Percentiles rank a stretch among this genome's conserved stretches.
phyloP scores from a whole-genome alignment of 2,888 invertebrate genomes.

The Eupithecia tripunctaria region DNA sequence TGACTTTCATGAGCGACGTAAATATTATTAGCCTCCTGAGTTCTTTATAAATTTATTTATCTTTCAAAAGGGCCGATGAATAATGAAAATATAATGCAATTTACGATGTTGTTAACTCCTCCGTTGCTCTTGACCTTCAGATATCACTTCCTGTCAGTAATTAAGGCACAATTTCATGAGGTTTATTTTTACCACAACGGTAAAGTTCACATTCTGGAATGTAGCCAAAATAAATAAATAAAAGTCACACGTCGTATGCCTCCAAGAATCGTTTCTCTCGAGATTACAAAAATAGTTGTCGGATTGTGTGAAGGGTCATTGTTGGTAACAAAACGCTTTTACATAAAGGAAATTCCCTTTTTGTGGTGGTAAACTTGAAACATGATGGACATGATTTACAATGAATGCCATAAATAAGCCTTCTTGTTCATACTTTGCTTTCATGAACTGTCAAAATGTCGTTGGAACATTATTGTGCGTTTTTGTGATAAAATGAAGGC shows the following conservation, averaged over 20 bases:
- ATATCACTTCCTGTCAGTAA: constrained; percentile 24
- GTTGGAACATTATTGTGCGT: neutral
- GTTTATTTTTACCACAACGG: constrained; percentile 24
- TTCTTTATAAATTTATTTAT: neutral
- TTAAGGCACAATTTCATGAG: constrained; percentile 23
- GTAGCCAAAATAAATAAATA: constrained; percentile 10
- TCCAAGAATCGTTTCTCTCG: neutral
- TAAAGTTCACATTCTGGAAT: constrained; percentile 14
- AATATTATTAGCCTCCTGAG: neutral
- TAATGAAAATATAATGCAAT: neutral
- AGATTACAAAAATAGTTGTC: constrained; percentile 16
- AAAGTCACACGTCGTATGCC: constrained; percentile 5
- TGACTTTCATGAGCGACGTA: neutral
- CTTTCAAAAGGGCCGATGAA: neutral
- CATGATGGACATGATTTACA: constrained; percentile 1
- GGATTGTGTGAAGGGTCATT: constrained; percentile 11
- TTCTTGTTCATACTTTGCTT: neutral
- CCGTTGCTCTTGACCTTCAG: constrained; percentile 21
- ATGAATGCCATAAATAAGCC: neutral
- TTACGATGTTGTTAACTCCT: neutral
- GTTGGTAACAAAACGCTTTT: constrained; percentile 6
- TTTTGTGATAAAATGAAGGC: too few species aligned
- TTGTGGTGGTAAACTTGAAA: neutral
- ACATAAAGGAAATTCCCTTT: constrained; percentile 5
- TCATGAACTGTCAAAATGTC: neutral